Conservation (phyloP, 2,113 vertebrate species). For the Cyanoliseus patagonus region DNA sequence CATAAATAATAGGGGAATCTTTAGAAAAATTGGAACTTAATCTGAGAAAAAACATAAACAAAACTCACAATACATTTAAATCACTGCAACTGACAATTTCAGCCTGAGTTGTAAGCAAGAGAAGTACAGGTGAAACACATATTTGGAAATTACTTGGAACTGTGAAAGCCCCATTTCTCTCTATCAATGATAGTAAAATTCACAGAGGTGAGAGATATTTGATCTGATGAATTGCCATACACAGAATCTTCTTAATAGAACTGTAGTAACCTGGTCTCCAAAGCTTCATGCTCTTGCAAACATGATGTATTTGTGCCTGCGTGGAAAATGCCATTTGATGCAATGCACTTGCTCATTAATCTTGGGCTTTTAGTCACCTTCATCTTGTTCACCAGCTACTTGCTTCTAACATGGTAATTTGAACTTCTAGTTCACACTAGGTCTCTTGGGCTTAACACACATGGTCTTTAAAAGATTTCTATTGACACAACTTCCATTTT, state of each 20-base stretch:
- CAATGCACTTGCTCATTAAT: neutral
- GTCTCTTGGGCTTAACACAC: neutral
- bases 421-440: neutral
- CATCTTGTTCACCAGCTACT: neutral
- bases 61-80: neutral
- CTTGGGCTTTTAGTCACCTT: neutral
- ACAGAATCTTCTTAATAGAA: neutral
- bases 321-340: neutral
- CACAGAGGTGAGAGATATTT: neutral
- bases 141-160: slow-evolving; percentile 5
- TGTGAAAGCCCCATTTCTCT: neutral
- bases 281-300: neutral
- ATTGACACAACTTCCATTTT: neutral
- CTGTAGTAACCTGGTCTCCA: neutral
- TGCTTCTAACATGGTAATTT: neutral
- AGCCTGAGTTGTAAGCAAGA: neutral
- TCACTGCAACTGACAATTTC: neutral
- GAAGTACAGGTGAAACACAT: neutral
- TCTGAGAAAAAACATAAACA: neutral
- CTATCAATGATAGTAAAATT: neutral
- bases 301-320: neutral
- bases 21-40: neutral
- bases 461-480: slow-evolving; percentile 25
- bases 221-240: neutral
- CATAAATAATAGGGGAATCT: neutral